Evolutionary conservation across 2,113 vertebrate species (phyloP).

Genomic region (Gobius niger): DNA sequence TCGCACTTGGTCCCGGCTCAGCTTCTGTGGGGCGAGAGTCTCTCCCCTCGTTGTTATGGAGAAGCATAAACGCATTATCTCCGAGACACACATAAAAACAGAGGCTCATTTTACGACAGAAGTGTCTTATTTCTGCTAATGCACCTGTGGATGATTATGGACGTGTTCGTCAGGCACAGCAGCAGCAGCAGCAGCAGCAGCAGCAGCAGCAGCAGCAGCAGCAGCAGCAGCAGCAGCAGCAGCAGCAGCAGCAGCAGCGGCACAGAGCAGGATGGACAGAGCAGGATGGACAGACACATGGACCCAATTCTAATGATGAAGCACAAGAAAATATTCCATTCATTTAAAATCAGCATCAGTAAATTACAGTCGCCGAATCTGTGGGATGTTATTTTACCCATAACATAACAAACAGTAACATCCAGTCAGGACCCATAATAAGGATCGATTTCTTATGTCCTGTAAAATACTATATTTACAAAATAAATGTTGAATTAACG

Average conservation of each 20-base stretch:
- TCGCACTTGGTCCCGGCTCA: conserved; percentile 33
- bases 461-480: too few species aligned
- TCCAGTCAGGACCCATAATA: too few species aligned
- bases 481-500: too few species aligned
- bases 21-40: conserved; percentile 84
- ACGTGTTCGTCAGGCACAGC: background rate
- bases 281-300: too few species aligned
- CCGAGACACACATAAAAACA: conserved; percentile 35
- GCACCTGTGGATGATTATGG: conserved; percentile 7
- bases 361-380: too few species aligned
- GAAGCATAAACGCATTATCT: conserved; percentile 61
- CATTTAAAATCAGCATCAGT: background rate
- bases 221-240: too few species aligned
- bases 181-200: background rate
- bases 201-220: too few species aligned
- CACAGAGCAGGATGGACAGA: too few species aligned
- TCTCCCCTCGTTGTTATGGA: conserved; percentile 76
- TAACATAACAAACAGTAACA: too few species aligned
- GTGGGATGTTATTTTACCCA: too few species aligned
- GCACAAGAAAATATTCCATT: background rate
- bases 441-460: too few species aligned
- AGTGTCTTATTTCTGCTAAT: conserved; percentile 9
- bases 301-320: background rate
- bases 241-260: too few species aligned
- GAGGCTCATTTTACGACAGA: conserved; percentile 32